Percentiles rank a stretch among this genome's conserved stretches.
These are phyloP conservation scores for Ophioderma brevispina DNA, from an alignment of 35 echinoderm and acorn worm species.

Conservation along the genomic window DNA sequence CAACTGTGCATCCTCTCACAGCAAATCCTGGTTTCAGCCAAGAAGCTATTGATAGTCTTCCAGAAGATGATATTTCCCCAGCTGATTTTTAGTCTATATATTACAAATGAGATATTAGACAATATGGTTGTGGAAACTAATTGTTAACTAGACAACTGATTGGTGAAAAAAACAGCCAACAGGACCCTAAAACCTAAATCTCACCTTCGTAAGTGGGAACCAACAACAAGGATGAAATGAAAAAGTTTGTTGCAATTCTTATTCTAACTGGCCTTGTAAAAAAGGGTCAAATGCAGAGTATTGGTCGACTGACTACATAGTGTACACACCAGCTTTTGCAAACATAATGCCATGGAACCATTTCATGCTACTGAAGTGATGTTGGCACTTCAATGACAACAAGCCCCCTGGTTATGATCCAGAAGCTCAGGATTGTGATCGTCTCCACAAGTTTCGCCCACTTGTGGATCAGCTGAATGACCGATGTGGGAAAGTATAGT, in stretches of 20 bases:
- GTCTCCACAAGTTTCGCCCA: constrained; percentile 23
- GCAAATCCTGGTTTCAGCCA: background rate
- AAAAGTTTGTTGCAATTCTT: constrained; percentile 11
- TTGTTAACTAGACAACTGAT: constrained; percentile 31
- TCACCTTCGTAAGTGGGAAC: constrained; percentile 2
- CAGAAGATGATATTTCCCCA: constrained; percentile 40
- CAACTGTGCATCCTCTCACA: constrained; percentile 35
- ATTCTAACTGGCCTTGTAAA: constrained; percentile 18
- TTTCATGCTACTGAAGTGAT: background rate
- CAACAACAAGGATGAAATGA: background rate
- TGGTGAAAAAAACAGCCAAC: background rate
- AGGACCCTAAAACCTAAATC: background rate
- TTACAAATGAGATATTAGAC: constrained; percentile 10
- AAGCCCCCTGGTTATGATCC: constrained; percentile 4
- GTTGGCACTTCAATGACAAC: constrained; percentile 36
- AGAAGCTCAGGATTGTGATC: constrained; percentile 20
- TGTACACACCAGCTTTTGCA: too few relatives aligned
- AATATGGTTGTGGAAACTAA: constrained; percentile 45
- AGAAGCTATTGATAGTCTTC: constrained; percentile 9
- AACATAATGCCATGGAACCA: background rate
- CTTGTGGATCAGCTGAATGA: too few relatives aligned
- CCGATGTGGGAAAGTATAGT: background rate
- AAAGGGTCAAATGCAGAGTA: constrained; percentile 6
- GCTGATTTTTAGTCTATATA: constrained; percentile 18
- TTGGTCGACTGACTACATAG: constrained; percentile 11